These are phyloP conservation scores for Maccullochella peelii DNA, from an alignment of 2,113 vertebrate species.

Conservation along the genomic window DNA sequence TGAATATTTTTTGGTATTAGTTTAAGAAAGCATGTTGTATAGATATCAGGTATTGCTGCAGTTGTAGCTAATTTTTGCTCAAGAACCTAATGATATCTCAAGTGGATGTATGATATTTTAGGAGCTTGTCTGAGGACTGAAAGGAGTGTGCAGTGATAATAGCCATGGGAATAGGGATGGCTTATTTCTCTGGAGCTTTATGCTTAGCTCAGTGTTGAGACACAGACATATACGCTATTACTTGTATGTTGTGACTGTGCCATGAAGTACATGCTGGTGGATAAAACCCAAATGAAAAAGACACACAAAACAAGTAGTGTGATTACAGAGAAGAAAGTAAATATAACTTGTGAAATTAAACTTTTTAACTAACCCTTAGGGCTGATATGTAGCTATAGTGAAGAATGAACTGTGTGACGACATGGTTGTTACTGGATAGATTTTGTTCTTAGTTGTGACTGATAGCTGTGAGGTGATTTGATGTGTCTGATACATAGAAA, in stretches of 20 bases:
- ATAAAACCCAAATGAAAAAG: not conserved
- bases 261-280: not conserved
- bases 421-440: not conserved
- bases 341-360: not conserved
- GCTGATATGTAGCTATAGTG: not conserved
- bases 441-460: not conserved
- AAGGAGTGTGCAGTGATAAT: slow-evolving; percentile 14
- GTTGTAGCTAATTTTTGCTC: slow-evolving; percentile 39
- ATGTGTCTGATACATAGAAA: not conserved
- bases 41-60: not conserved
- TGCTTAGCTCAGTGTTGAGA: not conserved
- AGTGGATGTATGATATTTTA: slow-evolving; percentile 62
- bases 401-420: not conserved
- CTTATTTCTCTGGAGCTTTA: slow-evolving; percentile 35
- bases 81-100: slow-evolving; percentile 65
- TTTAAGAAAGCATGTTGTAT: not conserved
- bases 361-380: not conserved
- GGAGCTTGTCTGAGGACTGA: slow-evolving; percentile 33
- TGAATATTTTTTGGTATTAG: not conserved
- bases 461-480: not conserved
- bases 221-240: not conserved
- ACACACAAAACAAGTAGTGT: not conserved
- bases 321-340: not conserved
- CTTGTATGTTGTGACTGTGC: not conserved
- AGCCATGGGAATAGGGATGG: slow-evolving; percentile 10